Conservation (phyloP, 2,888 invertebrate genomes). For the Clistopyga incitator region DNA sequence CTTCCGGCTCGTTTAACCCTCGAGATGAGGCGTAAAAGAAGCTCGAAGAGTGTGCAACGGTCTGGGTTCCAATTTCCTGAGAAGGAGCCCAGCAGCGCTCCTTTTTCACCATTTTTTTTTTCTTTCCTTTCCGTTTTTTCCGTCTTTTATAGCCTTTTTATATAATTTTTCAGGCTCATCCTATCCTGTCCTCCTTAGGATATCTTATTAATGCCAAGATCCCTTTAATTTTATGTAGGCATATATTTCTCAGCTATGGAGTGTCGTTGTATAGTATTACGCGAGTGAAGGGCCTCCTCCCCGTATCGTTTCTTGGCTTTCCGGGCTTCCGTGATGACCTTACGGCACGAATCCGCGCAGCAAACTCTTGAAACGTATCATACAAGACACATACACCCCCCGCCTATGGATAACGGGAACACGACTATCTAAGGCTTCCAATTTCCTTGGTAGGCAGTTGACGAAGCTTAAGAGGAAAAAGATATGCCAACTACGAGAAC, state of each 20-base stretch:
- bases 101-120: slow-evolving; percentile 12
- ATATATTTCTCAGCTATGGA: background rate
- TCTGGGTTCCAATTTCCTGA: slow-evolving; percentile 58
- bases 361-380: slow-evolving; percentile 40
- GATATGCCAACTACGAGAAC: background rate
- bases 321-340: slow-evolving; percentile 53
- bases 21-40: slow-evolving; percentile 59
- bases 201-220: slow-evolving; percentile 42
- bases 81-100: slow-evolving; percentile 1
- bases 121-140: slow-evolving; percentile 4
- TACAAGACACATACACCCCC: background rate
- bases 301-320: slow-evolving; percentile 28
- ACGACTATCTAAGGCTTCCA: slow-evolving; percentile 51
- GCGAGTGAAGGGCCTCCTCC: slow-evolving; percentile 11
- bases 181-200: slow-evolving; percentile 5
- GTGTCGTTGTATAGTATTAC: slow-evolving; percentile 31
- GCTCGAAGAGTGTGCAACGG: slow-evolving; percentile 56
- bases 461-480: slow-evolving; percentile 2
- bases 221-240: slow-evolving; percentile 13
- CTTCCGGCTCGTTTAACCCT: slow-evolving; percentile 46
- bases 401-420: slow-evolving; percentile 33
- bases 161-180: slow-evolving; percentile 21
- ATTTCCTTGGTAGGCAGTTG: slow-evolving; percentile 36
- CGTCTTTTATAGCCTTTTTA: slow-evolving; percentile 27
- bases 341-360: slow-evolving; percentile 58